A percentile compares a stretch with the other conserved stretches of the same genome.
phyloP scores from a whole-genome alignment of 2,888 invertebrate species.

The Himalopsyche kuldschensis region DNA sequence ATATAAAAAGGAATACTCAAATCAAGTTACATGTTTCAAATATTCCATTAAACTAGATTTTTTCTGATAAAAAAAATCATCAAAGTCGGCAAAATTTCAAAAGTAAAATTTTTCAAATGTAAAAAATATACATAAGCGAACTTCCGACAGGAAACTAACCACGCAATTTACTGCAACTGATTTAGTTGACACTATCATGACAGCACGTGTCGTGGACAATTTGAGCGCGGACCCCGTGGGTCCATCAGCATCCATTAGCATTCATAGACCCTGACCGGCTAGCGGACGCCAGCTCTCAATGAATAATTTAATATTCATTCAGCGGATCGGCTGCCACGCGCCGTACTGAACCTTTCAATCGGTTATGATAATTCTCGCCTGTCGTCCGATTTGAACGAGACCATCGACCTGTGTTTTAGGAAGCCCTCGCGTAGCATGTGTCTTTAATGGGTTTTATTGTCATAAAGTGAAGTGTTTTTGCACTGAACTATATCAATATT shows the following conservation, averaged over 20 bases:
- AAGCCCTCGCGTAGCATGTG: background rate
- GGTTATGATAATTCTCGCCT: constrained; percentile 25
- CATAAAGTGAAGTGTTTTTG: background rate
- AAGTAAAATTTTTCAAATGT: too few relatives aligned
- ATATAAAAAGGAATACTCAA: too few relatives aligned
- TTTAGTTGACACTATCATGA: background rate
- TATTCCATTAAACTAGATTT: too few relatives aligned
- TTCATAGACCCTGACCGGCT: constrained; percentile 17
- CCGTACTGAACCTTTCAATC: constrained; percentile 9
- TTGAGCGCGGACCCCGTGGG: constrained; percentile 2
- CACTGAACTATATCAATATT: background rate
- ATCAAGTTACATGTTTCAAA: too few relatives aligned
- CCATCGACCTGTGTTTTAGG: background rate
- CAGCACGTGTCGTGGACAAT: constrained; percentile 21
- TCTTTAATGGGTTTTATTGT: background rate
- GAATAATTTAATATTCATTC: constrained; percentile 34
- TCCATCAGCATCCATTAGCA: constrained; percentile 16
- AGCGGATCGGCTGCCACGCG: background rate
- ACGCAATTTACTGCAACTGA: background rate
- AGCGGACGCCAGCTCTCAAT: constrained; percentile 11
- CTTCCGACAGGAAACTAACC: background rate
- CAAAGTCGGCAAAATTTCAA: too few relatives aligned
- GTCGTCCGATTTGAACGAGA: constrained; percentile 5
- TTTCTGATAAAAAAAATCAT: too few relatives aligned
- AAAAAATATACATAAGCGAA: too few relatives aligned